Percentiles rank a stretch among this genome's conserved stretches.
phyloP scores from a whole-genome alignment of 1,140 invertebrate species.

The Trichonephila clavipes region DNA sequence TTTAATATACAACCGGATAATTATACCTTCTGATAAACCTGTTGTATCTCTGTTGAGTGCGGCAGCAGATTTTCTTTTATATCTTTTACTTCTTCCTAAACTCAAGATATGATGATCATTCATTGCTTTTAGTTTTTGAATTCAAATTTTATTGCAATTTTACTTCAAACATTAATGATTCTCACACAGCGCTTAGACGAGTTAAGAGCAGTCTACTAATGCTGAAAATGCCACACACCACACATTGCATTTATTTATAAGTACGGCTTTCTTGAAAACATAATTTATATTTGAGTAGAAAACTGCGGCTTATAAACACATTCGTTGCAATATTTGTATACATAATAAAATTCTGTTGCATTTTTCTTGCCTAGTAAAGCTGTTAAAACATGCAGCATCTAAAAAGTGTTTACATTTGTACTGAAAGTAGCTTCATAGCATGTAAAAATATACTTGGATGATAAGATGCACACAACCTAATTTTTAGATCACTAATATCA shows the following conservation, averaged over 20 bases:
- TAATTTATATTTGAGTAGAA: background rate
- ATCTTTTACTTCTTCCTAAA: background rate
- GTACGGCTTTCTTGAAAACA: background rate
- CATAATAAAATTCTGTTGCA: background rate
- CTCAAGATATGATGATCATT: background rate
- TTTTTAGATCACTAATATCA: too few relatives aligned
- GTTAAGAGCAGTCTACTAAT: conserved; percentile 16
- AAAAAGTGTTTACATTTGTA: background rate
- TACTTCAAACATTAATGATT: background rate
- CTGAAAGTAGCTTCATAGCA: too few relatives aligned
- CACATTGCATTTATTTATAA: background rate
- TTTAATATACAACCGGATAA: too few relatives aligned
- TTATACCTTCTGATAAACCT: too few relatives aligned
- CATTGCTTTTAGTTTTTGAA: background rate
- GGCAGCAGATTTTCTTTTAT: too few relatives aligned
- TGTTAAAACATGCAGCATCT: conserved; percentile 5
- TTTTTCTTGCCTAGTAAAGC: background rate
- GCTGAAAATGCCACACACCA: background rate
- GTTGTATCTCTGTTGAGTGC: too few relatives aligned
- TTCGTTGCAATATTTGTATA: background rate
- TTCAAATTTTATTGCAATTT: background rate
- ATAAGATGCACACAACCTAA: too few relatives aligned
- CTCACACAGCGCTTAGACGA: background rate
- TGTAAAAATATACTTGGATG: too few relatives aligned
- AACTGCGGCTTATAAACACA: background rate